Evolutionary conservation across 2,888 invertebrate genomes (phyloP), one percentile per base, ranked within the genome.

Genomic region (Dione juno): DNA sequence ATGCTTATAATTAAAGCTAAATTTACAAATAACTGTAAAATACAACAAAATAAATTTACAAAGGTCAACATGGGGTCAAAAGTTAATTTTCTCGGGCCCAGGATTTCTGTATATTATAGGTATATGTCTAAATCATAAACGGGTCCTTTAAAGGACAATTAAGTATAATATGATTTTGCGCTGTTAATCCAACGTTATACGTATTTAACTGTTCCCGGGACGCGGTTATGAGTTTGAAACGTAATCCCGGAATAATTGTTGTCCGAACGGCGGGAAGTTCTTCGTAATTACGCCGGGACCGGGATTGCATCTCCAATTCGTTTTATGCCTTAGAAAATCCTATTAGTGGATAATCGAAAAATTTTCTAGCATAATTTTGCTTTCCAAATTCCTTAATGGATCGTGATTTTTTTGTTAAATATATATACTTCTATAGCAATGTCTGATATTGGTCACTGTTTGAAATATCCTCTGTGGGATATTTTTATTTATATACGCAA

Each of bases 161-260:
- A 89, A 86, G 84, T 86, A 84, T 88, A 87, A 88, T 89, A 88
- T 89, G 88, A 89, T 89, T 86, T 84, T 76, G 83, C 82, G 76
- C 79, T 75, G 81, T 86, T 89, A 91, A 91, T 88, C 89, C 89
- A 83, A 84, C 88, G 88, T 90, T 89, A 89, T 88, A 89, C 88
- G 88, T 90, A 89, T 89, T 91, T 91, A 92, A 89, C 88, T 81
- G 86, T 86, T 88, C 86, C 83, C 83, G 82, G 84, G 84, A 84
- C 82, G 84, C 84, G 79, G 86, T 90, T 92, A 92, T 90, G 90
- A 91, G 86, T 85, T 72, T 67, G 58, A 72, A 67, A 54, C 70
- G 72, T 76, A 92, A 91, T 91, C 91, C 90, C 81, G 74, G 82
- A 81, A 81, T 90, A 91, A 91, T 90, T 90, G 89, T 88, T 90